Conservation (phyloP, 2,113 vertebrate genomes). For the Rattus rattus region DNA sequence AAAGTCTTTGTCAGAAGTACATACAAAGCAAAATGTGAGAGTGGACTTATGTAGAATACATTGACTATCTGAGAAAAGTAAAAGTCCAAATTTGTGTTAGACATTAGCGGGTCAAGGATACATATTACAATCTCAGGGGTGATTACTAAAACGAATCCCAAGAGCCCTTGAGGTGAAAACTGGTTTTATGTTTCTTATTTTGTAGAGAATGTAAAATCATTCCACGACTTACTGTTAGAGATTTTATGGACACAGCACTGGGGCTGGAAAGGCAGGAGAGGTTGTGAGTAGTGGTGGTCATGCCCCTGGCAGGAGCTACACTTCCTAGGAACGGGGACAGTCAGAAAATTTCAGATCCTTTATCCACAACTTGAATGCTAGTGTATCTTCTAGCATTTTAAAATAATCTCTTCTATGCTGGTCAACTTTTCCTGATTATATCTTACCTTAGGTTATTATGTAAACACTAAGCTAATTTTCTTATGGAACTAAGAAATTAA, state of each 20-base stretch:
- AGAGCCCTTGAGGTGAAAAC: not conserved
- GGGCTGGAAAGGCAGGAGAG: not conserved
- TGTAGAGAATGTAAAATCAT: not conserved
- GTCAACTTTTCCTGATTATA: not conserved
- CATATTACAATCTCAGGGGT: not conserved
- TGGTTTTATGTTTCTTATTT: not conserved
- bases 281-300: not conserved
- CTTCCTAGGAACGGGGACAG: not conserved
- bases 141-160: not conserved
- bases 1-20: constrained; percentile 13
- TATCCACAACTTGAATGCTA: not conserved
- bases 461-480: constrained; percentile 16
- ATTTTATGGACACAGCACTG: not conserved
- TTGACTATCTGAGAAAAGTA: not conserved
- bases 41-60: not conserved
- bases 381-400: not conserved
- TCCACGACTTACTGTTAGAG: not conserved
- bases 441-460: not conserved
- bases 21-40: not conserved
- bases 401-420: constrained; percentile 32
- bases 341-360: not conserved
- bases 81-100: not conserved
- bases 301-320: not conserved
- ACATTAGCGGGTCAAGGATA: not conserved
- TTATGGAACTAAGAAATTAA: not conserved